Evolutionary conservation across 1,140 invertebrate species (phyloP), one percentile per base, ranked within the genome.

Genomic region (Lepidurus apus): DNA sequence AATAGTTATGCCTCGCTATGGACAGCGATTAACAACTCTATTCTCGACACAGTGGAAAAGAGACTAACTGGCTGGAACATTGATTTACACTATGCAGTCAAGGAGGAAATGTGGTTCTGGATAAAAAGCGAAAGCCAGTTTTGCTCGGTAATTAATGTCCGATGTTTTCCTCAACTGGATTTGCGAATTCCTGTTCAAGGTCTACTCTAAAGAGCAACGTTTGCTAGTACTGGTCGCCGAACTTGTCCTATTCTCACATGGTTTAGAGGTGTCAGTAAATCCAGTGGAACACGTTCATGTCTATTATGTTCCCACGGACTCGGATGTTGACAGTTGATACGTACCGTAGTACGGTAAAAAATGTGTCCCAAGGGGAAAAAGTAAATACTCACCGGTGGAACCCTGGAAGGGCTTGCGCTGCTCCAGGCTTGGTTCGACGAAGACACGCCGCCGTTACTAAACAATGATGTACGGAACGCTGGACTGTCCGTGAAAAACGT

Each of bases 401-500:
- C 8, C 21, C 53, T 65, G 53, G 53, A 65, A 65, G 53, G 17
- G 53, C 53, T 65, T 21, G 53, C 10, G 53, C 53, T 65, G 53
- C 53, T 65, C 53, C 53, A 65, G 53, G 53, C 53, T 65, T 65
- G 53, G 21, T n/a, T 65, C 53, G n/a, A 65, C 21, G 53, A 65
- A 65, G 53, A 13, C 13, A 17, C 21, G 21, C 53, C 21, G 21
- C 53, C 21, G 53, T 21, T 65, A 65, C 53, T 21, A 65, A 65
- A 65, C 53, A 65, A 6, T 65, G 53, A 65, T 21, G 53, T 65
- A 65, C 53, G 53, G 53, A 65, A 65, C 21, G 53, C 53, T 65
- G 53, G 53, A 65, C 17, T 65, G 53, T 65, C 53, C 53, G 53
- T n/a, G 53, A 65, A 65, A 65, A 65, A 65, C 53, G 53, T 65